Evolutionary conservation across 1,140 invertebrate species (phyloP).

Genomic region (Gryllus bimaculatus): DNA sequence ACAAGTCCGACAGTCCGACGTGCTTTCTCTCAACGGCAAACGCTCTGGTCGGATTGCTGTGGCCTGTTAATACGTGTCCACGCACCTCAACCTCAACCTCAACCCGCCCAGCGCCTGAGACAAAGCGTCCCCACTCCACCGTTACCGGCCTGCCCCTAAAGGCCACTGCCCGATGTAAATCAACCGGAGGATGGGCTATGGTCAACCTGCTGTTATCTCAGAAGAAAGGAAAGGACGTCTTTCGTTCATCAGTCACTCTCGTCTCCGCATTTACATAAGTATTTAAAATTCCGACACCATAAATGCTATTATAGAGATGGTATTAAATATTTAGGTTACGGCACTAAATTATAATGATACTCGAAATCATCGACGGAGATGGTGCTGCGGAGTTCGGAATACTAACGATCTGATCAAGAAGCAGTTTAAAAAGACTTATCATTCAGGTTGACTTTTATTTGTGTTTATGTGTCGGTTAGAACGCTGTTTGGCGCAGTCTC

Average conservation of each 20-base stretch:
- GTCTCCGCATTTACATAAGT: not conserved
- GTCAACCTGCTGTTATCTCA: not conserved
- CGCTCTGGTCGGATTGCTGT: no score
- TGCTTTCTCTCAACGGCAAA: no score
- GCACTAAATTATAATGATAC: not conserved
- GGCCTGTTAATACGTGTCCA: no score
- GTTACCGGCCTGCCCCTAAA: no score
- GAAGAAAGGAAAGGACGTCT: not conserved
- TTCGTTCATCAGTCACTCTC: not conserved
- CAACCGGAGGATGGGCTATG: not conserved
- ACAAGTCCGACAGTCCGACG: no score
- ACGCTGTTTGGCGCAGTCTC: not conserved
- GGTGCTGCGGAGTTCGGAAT: not conserved
- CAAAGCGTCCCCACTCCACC: no score
- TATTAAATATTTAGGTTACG: conserved; percentile 2
- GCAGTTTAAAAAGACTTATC: conserved; percentile 1
- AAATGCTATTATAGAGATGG: not conserved
- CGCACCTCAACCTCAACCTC: no score
- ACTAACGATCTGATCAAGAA: conserved; percentile 1
- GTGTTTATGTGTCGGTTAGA: not conserved
- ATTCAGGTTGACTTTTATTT: not conserved
- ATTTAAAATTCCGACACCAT: conserved; percentile 5
- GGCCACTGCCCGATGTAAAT: not conserved
- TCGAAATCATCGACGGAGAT: not conserved
- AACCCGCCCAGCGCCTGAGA: no score